phyloP scores from a whole-genome alignment of 2,888 invertebrate genomes.

The Tuberolachnus salignus region DNA sequence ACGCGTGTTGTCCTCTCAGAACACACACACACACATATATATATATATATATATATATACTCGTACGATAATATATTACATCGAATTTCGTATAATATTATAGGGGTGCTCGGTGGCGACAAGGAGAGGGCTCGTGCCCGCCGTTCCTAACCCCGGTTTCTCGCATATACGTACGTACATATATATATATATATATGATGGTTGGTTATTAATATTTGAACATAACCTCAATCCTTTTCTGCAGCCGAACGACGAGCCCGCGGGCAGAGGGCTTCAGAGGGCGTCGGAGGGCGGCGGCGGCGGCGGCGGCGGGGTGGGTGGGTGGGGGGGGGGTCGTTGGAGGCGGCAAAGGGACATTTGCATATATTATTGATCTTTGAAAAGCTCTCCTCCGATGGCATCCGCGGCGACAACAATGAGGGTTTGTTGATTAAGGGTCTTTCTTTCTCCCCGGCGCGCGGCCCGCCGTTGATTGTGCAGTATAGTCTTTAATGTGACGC shows the following conservation, averaged over 20 bases:
- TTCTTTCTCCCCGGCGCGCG: conserved; percentile 47
- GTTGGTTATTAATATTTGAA: conserved; percentile 55
- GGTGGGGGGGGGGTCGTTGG: not conserved
- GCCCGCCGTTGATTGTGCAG: conserved; percentile 50
- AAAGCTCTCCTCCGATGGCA: conserved; percentile 56
- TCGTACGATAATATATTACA: conserved; percentile 19
- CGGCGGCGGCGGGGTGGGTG: not conserved
- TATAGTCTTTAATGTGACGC: conserved; percentile 55
- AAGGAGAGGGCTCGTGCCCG: not conserved
- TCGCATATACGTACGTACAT: not conserved
- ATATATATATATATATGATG: too few relatives aligned
- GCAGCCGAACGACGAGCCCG: not conserved
- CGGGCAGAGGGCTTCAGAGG: not conserved
- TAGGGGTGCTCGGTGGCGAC: conserved; percentile 28
- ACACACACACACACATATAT: not conserved
- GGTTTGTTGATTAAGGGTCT: conserved; percentile 57
- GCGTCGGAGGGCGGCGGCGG: not conserved
- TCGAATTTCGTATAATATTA: conserved; percentile 23
- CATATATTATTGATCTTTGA: conserved; percentile 57
- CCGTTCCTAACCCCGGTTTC: conserved; percentile 5
- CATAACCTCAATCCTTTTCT: conserved; percentile 57
- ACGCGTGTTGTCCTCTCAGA: not conserved
- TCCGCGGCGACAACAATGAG: conserved; percentile 51
- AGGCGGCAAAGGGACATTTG: conserved; percentile 49
- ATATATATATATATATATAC: too few relatives aligned